Evolutionary conservation across 37 sponge, comb jelly and placozoan genomes (phyloP), one percentile per base, ranked within the genome.

Genomic region (Geodia barretti): DNA sequence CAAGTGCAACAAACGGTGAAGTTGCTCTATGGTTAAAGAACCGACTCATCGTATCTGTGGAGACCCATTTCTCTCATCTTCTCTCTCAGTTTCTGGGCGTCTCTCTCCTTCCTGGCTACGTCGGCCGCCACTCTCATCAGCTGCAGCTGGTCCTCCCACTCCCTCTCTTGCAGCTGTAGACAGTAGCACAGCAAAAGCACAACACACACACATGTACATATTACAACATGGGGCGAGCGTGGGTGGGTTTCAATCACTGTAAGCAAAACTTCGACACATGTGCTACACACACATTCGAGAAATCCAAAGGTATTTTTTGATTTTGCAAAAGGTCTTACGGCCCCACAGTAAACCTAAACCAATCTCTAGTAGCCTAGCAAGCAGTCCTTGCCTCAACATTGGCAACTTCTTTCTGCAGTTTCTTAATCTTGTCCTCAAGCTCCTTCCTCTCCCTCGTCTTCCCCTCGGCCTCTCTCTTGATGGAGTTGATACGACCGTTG

Each of bases 111-210:
- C 11, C 64, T 32, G 29, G 33, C 70, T 0, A 89, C 67, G 41
- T 89, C 90, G 0, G 32, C 42, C 70, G 63, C 33, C 60, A 74
- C 36, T 35, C 35, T 64, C 30, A 83, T 24, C 43, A 86, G 74
- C 40, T 83, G 79, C 26, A 86, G 37, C 68, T 72, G 86, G 79
- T 93, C 94, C 21, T 77, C 82, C 39, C 84, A 39, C 62, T 92
- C 86, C 1, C 93, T 71, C 75, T 81, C 81, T 31, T 81, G 60
- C 17, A 83, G 62, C 92, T 91, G 60, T 0, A 37, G 37, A 21
- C 43, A 73, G 33, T 62, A 2, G 4, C 64, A n/a, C 68, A 65
- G 39, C 28, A 64, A 14, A n/a, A 34, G 4, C 64, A n/a, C 25
- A 24, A 38, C 39, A 34, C n/a, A 19, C 9, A 26, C 39, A 72